These are phyloP conservation scores for Vicugna pacos DNA, from an alignment of 2,113 vertebrate species.

Conservation along the genomic window DNA sequence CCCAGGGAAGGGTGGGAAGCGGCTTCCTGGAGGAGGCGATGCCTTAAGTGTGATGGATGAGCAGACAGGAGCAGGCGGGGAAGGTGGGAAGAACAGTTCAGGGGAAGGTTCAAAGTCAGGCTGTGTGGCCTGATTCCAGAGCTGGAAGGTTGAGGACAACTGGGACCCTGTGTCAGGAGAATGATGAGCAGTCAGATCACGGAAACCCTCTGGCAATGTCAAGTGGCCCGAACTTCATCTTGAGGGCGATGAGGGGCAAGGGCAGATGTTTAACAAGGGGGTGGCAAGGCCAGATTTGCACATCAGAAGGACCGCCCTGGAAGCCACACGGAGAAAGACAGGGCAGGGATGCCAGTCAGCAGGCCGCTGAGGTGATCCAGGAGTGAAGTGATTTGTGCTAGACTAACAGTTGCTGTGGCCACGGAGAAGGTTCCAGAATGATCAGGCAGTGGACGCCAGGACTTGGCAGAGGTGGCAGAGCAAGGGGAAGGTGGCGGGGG, in stretches of 20 bases:
- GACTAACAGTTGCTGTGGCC: background rate
- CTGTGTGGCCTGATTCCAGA: background rate
- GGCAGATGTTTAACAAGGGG: background rate
- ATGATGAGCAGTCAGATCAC: background rate
- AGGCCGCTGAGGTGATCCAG: background rate
- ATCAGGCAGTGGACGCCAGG: background rate
- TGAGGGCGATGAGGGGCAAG: background rate
- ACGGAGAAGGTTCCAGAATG: background rate
- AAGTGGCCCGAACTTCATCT: background rate
- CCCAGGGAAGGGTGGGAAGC: background rate
- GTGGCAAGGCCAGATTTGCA: background rate
- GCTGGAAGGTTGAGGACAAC: background rate
- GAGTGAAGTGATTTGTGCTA: background rate
- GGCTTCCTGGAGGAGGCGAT: background rate
- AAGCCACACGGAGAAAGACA: background rate
- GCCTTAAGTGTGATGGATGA: rapidly evolving
- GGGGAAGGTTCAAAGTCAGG: background rate
- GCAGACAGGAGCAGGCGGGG: background rate
- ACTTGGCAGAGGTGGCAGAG: background rate
- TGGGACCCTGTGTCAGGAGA: rapidly evolving
- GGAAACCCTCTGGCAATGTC: background rate
- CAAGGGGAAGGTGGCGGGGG: too few relatives aligned
- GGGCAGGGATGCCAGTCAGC: background rate
- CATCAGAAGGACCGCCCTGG: background rate
- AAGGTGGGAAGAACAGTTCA: background rate